Evolutionary conservation across 2,797 vertebrate genomes (phyloP), one percentile per base, ranked within the genome.

Genomic region (Lepilemur septentrionalis): DNA sequence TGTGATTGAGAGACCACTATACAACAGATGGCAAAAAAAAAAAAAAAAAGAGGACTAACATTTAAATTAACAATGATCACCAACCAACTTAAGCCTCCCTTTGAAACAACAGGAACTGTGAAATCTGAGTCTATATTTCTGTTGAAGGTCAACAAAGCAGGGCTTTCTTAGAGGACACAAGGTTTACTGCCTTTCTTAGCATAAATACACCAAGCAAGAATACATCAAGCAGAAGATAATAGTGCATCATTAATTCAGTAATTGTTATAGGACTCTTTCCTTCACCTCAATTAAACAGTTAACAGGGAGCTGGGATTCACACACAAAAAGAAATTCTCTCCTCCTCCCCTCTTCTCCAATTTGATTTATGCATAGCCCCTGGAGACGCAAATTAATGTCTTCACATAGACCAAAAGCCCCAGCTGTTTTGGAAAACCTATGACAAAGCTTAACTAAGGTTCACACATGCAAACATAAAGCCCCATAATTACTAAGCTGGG

Each of bases 361-460:
- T 92, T 97, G 97, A 97, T 97, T 96, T 97, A 97, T 97, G 95
- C 70, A 95, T 86, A 96, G 92, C 59, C 96, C 97, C 94, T 95
- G 30, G 95, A 97, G 97, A 97, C 8, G 7, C 91, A 97, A 97
- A 97, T 96, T 96, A 97, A 96, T 89, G 95, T 97, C 95, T 97
- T 97, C 90, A 94, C 93, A 94, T 89, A 95, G 92, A 96, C 90
- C 81, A 94, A 97, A 97, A 98, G 96, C 88, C 96, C 90, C 97
- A 98, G 96, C 96, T 98, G 97, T 96, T 98, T 97, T 67, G 73
- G 67, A 96, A 97, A 97, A 97, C 85, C 95, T 95, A 89, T 57
- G 94, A 95, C 88, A 97, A 97, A 97, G 94, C 95, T 97, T 98
- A 98, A 97, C 97, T 96, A 97, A 97, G 82, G 93, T 96, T 98